phyloP scores from a whole-genome alignment of 2,797 vertebrate species.

The Leptodactylus fallax region DNA sequence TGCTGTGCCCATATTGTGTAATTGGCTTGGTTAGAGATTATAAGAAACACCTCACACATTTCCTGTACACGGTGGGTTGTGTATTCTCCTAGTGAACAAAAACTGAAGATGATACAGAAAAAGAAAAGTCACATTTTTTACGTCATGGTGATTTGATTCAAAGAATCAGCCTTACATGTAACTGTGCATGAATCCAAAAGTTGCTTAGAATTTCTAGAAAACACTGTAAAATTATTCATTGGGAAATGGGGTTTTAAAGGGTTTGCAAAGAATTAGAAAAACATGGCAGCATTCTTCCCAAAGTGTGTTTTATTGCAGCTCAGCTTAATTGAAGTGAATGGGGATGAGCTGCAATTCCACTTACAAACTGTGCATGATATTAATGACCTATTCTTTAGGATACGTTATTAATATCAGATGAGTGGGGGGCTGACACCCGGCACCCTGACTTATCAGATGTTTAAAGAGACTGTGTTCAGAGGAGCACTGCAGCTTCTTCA shows the following conservation, averaged over 20 bases:
- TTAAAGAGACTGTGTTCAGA: too few relatives aligned
- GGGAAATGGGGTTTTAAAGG: not conserved
- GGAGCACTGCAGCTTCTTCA: too few relatives aligned
- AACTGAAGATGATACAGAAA: not conserved
- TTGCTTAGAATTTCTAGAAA: not conserved
- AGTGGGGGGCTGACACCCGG: too few relatives aligned
- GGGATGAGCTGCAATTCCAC: too few relatives aligned
- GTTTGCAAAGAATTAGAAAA: too few relatives aligned
- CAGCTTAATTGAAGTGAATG: too few relatives aligned
- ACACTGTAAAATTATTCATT: not conserved
- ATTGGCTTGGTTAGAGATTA: slow-evolving; percentile 24
- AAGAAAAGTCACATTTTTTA: slow-evolving; percentile 3
- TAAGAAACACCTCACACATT: slow-evolving; percentile 42
- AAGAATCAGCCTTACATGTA: not conserved
- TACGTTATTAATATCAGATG: too few relatives aligned
- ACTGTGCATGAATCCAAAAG: not conserved
- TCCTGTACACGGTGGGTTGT: slow-evolving; percentile 32
- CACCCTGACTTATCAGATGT: too few relatives aligned
- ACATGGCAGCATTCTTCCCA: too few relatives aligned
- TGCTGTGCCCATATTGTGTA: slow-evolving; percentile 15
- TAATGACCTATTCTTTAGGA: too few relatives aligned
- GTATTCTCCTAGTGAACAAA: not conserved
- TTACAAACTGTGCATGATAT: too few relatives aligned
- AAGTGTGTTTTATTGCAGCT: too few relatives aligned
- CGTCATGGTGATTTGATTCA: not conserved